Evolutionary conservation across 2,113 vertebrate genomes (phyloP).

Genomic region (Eupsittula cactorum): DNA sequence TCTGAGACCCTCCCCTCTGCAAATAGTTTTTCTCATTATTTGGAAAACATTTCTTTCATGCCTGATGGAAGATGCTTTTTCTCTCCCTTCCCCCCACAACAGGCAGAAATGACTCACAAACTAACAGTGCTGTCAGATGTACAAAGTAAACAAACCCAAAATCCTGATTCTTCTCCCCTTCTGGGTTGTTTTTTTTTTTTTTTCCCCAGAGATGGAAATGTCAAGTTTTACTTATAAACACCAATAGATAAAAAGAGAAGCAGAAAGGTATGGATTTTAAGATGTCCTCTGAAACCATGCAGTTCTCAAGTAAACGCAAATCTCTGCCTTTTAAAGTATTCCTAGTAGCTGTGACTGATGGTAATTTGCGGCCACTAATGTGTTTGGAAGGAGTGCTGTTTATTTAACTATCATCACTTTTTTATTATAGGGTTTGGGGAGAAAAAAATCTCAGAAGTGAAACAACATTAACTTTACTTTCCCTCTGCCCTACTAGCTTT

Average conservation of each 20-base stretch:
- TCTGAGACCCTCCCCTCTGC: background rate
- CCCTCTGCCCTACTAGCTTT: slow-evolving; percentile 6
- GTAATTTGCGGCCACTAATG: background rate
- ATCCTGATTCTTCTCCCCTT: background rate
- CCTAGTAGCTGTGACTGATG: background rate
- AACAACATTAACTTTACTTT: slow-evolving; percentile 16
- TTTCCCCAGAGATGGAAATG: background rate
- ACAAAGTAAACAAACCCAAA: background rate
- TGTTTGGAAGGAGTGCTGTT: slow-evolving; percentile 20
- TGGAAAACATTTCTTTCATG: background rate
- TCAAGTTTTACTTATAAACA: background rate
- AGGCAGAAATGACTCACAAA: background rate
- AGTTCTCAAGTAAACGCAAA: background rate
- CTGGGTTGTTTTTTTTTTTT: background rate
- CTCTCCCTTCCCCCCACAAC: background rate
- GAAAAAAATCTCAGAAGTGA: background rate
- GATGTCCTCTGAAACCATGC: background rate
- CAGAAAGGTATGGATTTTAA: background rate
- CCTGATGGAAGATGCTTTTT: rapidly evolving
- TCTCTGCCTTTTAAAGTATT: background rate
- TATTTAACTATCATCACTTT: slow-evolving; percentile 31
- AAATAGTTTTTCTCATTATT: background rate
- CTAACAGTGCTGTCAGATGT: background rate
- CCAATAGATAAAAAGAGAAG: background rate
- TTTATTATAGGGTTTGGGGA: background rate